phyloP scores from a whole-genome alignment of 2,113 vertebrate genomes.

The Trochalopteron elliotii region DNA sequence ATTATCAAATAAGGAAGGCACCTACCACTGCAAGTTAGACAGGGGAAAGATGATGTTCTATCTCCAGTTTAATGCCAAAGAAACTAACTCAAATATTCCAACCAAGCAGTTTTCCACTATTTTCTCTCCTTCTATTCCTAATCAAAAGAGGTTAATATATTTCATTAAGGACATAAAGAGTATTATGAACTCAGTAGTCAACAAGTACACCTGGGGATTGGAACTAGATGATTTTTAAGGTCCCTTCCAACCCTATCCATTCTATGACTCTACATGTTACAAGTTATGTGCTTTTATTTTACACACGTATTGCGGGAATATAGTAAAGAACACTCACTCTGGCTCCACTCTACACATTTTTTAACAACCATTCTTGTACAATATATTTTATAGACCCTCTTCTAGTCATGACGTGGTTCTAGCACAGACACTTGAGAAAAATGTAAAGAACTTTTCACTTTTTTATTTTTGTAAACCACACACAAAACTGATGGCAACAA shows the following conservation, averaged over 20 bases:
- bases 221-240: not conserved
- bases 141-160: not conserved
- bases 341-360: fast-evolving
- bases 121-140: not conserved
- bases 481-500: not conserved
- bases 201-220: not conserved
- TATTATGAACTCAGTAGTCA: not conserved
- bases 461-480: not conserved
- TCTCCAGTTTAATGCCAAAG: not conserved
- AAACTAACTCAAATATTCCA: not conserved
- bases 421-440: not conserved
- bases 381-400: not conserved
- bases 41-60: not conserved
- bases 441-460: not conserved
- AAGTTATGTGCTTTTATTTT: not conserved
- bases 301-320: not conserved
- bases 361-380: not conserved
- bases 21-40: not conserved
- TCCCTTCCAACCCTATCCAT: not conserved
- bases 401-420: not conserved
- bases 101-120: not conserved
- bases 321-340: not conserved
- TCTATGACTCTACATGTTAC: not conserved
- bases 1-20: not conserved
- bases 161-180: not conserved